phyloP scores from a whole-genome alignment of 2,797 vertebrate species.

The Acrossocheilus wenchowensis region DNA sequence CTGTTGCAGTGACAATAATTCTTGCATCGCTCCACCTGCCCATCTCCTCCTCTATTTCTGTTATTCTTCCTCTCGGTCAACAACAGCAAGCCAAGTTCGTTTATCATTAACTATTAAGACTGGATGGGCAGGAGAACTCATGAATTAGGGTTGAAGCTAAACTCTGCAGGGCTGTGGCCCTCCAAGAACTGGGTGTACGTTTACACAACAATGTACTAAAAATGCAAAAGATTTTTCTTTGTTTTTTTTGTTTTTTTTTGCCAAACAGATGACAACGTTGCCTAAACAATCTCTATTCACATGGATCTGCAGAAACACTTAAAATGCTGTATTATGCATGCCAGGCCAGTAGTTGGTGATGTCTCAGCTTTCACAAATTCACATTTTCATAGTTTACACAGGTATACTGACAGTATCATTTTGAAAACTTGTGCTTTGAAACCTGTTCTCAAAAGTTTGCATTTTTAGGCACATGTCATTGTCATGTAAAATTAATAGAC shows the following conservation, averaged over 20 bases:
- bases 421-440: not conserved
- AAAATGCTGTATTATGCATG: not conserved
- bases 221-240: not conserved
- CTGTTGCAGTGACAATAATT: not conserved
- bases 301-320: not conserved
- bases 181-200: not conserved
- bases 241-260: not conserved
- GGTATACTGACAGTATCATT: not conserved
- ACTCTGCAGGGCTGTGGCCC: not conserved
- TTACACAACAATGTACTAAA: not conserved
- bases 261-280: not conserved
- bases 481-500: too few species aligned
- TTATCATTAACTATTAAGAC: not conserved
- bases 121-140: not conserved
- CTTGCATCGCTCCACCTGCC: not conserved
- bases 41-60: not conserved
- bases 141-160: not conserved
- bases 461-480: not conserved
- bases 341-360: not conserved
- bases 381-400: not conserved
- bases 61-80: not conserved
- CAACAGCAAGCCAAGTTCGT: not conserved
- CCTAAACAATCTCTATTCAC: not conserved
- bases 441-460: not conserved
- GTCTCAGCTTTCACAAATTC: not conserved